Percentiles rank a stretch among this genome's conserved stretches.
phyloP scores from a whole-genome alignment of 2,888 invertebrate species.

The Tetheella fluctuosa region DNA sequence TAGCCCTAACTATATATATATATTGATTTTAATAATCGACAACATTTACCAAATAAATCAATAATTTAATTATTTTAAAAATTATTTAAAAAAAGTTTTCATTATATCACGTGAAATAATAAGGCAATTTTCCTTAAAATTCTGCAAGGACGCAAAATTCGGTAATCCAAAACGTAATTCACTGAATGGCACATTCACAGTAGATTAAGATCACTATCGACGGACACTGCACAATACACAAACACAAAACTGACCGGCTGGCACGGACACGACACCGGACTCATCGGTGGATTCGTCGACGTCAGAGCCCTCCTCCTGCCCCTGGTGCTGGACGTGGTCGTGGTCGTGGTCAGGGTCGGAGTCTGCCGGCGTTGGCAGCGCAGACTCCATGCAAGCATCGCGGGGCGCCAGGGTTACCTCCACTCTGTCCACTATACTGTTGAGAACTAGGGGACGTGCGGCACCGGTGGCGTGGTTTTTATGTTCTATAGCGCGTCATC shows the following conservation, averaged over 20 bases:
- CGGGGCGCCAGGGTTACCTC: conserved; percentile 71
- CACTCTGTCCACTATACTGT: conserved; percentile 27
- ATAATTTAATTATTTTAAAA: neutral
- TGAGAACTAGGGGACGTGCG: conserved; percentile 67
- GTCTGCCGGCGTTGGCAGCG: conserved; percentile 51
- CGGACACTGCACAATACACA: conserved; percentile 3
- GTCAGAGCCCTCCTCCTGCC: conserved; percentile 69
- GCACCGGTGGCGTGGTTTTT: conserved; percentile 60
- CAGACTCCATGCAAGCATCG: conserved; percentile 77
- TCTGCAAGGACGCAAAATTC: neutral
- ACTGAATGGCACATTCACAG: conserved; percentile 20
- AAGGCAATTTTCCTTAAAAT: neutral
- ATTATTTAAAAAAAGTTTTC: no score
- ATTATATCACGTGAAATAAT: neutral
- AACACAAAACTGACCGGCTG: conserved; percentile 65
- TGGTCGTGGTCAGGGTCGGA: conserved; percentile 54
- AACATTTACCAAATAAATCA: neutral
- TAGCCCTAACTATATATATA: no score
- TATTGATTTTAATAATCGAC: neutral
- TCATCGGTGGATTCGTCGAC: neutral
- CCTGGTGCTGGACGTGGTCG: conserved; percentile 72
- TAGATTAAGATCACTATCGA: conserved; percentile 12
- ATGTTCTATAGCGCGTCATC: conserved; percentile 72
- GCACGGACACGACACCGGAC: conserved; percentile 75
- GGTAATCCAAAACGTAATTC: neutral